phyloP scores from a whole-genome alignment of 2,113 vertebrate species.

The Podarcis raffonei region DNA sequence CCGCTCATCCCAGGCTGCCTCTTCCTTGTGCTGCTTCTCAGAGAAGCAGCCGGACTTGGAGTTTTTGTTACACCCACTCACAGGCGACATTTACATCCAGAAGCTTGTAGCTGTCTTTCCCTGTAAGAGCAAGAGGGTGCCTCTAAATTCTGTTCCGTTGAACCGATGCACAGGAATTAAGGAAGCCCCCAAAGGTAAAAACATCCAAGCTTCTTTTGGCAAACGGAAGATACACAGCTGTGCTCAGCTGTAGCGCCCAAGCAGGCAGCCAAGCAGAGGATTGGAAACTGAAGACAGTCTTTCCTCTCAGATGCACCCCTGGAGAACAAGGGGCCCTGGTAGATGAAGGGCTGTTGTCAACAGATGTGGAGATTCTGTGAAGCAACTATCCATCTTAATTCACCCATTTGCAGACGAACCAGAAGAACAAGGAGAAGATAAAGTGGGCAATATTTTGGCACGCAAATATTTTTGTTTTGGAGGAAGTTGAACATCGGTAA shows the following conservation, averaged over 20 bases:
- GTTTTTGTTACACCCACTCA: not conserved
- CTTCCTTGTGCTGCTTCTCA: not conserved
- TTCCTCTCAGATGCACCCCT: conserved; percentile 1
- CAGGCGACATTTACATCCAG: not conserved
- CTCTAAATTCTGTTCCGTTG: not conserved
- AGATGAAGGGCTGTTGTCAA: not conserved
- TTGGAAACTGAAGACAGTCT: not conserved
- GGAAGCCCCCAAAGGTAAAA: not conserved
- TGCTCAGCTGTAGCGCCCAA: not conserved
- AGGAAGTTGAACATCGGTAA: not conserved
- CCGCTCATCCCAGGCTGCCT: not conserved
- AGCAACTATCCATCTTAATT: not conserved
- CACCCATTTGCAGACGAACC: not conserved
- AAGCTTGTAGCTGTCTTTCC: not conserved
- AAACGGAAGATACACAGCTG: conserved; percentile 1
- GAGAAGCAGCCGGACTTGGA: not conserved
- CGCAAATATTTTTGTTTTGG: not conserved
- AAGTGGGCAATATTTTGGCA: not conserved
- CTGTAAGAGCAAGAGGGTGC: not conserved
- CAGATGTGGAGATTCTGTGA: not conserved
- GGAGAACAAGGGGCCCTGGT: not conserved
- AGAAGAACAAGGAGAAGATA: not conserved
- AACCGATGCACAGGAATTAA: not conserved
- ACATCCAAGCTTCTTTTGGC: not conserved
- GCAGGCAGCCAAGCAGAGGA: conserved; percentile 13